phyloP scores from a whole-genome alignment of 1,140 invertebrate species.

The Caenorhabditis inopinata region DNA sequence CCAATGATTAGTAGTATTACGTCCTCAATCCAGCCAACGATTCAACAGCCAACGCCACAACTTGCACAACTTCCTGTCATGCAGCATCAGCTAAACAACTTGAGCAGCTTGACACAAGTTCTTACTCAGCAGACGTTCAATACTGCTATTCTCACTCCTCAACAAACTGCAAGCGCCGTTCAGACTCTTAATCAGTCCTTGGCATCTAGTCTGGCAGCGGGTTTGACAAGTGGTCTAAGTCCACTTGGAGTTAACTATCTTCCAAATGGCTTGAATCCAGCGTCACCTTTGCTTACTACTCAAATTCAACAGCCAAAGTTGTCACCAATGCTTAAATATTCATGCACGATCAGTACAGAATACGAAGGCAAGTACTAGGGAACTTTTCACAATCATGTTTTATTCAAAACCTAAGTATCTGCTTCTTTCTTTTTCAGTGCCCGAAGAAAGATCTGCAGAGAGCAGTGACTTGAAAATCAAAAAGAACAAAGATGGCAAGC shows the following conservation, averaged over 20 bases:
- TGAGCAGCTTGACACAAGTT: slow-evolving; percentile 17
- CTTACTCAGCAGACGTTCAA: neutral
- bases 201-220: neutral
- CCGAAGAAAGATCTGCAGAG: neutral
- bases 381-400: neutral
- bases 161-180: neutral
- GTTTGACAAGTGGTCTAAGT: neutral
- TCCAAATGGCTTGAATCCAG: slow-evolving; percentile 31
- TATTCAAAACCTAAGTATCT: neutral
- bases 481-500: slow-evolving; percentile 64
- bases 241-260: slow-evolving; percentile 18
- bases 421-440: neutral
- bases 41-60: neutral
- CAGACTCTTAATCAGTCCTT: neutral
- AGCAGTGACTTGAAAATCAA: slow-evolving; percentile 38
- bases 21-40: neutral
- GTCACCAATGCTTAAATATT: slow-evolving; percentile 30
- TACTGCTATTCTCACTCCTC: neutral
- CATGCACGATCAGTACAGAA: slow-evolving; percentile 31
- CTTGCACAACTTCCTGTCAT: slow-evolving; percentile 3
- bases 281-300: slow-evolving; percentile 12
- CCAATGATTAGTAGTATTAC: slow-evolving; percentile 22
- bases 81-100: slow-evolving; percentile 20
- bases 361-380: slow-evolving; percentile 34
- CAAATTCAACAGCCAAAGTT: slow-evolving; percentile 31